Percentiles rank a stretch among this genome's conserved stretches.
phyloP scores from a whole-genome alignment of 2,888 invertebrate species.

The Cynaeus angustus region DNA sequence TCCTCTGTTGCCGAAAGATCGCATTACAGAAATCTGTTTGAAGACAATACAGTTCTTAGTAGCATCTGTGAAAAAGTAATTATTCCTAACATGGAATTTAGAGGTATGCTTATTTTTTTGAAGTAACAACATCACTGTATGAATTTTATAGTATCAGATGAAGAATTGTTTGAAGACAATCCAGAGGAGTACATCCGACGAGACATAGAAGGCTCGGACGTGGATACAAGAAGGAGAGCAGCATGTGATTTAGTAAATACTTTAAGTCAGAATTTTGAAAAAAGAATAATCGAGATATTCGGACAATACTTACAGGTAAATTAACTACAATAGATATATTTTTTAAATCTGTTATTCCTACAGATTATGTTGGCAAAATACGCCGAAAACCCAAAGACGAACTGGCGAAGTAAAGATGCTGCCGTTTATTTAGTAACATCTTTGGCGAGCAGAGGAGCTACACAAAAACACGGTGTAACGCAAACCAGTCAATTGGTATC shows the following conservation, averaged over 20 bases:
- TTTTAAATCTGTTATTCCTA: too few species aligned
- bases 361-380: conserved; percentile 88
- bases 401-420: conserved; percentile 97
- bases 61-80: conserved; percentile 98
- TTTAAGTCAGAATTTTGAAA: conserved; percentile 90
- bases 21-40: conserved; percentile 91
- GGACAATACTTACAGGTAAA: conserved; percentile 90
- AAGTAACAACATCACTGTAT: not conserved
- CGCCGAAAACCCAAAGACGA: conserved; percentile 80
- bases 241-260: conserved; percentile 98
- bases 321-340: too few species aligned
- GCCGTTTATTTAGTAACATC: conserved; percentile 97
- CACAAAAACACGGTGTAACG: conserved; percentile 93
- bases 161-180: conserved; percentile 98
- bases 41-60: conserved; percentile 88
- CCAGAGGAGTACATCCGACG: conserved; percentile 97
- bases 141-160: conserved; percentile 84
- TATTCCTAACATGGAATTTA: conserved; percentile 97
- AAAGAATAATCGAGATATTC: conserved; percentile 90
- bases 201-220: conserved; percentile 98
- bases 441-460: conserved; percentile 91
- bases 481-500: conserved; percentile 93
- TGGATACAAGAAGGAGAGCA: conserved; percentile 95
- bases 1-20: conserved; percentile 94
- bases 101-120: conserved; percentile 73